A percentile compares a stretch with the other conserved stretches of the same genome.
phyloP scores from a whole-genome alignment of 2,797 vertebrate genomes.

The Enteromius anoplus region DNA sequence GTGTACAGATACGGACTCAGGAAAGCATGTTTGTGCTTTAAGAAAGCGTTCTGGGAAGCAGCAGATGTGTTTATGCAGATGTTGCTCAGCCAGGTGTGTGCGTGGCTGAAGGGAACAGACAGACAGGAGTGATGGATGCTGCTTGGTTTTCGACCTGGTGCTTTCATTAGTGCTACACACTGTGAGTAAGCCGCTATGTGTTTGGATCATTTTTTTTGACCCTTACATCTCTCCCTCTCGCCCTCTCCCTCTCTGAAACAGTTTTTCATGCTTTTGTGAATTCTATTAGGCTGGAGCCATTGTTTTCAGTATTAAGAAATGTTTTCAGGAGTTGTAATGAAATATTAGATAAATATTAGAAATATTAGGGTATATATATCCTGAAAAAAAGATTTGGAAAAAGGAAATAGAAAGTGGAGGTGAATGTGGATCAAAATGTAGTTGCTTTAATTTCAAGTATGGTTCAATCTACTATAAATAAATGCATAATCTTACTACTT shows the following conservation, averaged over 20 bases:
- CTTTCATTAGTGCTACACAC: conserved; percentile 28
- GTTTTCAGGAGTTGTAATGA: too few species aligned
- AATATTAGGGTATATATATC: too few species aligned
- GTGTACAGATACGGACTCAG: neutral
- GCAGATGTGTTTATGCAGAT: conserved; percentile 49
- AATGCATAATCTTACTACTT: too few species aligned
- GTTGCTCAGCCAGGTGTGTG: conserved; percentile 45
- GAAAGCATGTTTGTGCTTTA: conserved; percentile 14
- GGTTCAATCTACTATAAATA: too few species aligned
- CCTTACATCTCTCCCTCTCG: conserved; percentile 51
- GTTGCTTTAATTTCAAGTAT: too few species aligned
- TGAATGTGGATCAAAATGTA: too few species aligned
- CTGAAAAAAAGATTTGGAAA: too few species aligned
- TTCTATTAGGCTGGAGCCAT: too few species aligned
- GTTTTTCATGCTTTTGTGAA: too few species aligned
- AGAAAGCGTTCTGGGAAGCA: conserved; percentile 3
- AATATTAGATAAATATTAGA: too few species aligned
- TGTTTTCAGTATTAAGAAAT: too few species aligned
- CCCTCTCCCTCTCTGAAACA: neutral
- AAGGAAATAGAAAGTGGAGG: too few species aligned
- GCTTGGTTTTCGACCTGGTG: conserved; percentile 42
- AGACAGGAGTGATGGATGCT: conserved; percentile 49
- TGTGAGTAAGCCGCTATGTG: conserved; percentile 32
- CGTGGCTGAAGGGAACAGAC: conserved; percentile 32
- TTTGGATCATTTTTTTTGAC: conserved; percentile 17